These are phyloP conservation scores for Rhea americana DNA, from an alignment of 2,113 vertebrate genomes.

Conservation along the genomic window DNA sequence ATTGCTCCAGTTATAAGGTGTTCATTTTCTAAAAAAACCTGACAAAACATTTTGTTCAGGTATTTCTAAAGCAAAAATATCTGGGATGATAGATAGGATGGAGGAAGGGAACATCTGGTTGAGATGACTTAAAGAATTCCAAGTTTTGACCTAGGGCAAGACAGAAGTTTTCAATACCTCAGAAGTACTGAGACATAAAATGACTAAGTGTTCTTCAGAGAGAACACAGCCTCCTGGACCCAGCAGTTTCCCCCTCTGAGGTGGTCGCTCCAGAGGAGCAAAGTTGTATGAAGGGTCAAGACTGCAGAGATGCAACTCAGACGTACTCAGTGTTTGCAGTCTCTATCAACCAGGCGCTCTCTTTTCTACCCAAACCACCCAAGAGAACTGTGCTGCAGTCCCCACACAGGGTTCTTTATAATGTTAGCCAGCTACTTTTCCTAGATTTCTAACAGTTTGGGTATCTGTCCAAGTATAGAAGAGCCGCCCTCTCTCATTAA, in stretches of 20 bases:
- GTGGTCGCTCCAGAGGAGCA: no score
- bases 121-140: not conserved
- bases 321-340: not conserved
- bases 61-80: not conserved
- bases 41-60: not conserved
- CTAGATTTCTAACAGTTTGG: not conserved
- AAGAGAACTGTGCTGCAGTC: not conserved
- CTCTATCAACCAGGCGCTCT: not conserved
- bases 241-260: no score
- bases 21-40: not conserved
- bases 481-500: not conserved
- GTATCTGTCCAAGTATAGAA: not conserved
- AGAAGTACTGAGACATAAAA: not conserved
- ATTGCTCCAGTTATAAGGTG: not conserved
- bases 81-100: not conserved
- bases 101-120: not conserved
- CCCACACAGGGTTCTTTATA: rapidly evolving
- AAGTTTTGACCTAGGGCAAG: not conserved
- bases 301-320: no score
- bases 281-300: no score
- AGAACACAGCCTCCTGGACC: no score
- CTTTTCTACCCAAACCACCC: not conserved
- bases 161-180: not conserved
- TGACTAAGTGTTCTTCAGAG: no score
- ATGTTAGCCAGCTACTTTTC: not conserved